phyloP scores from a whole-genome alignment of 2,113 vertebrate genomes.

The Acinonyx jubatus region DNA sequence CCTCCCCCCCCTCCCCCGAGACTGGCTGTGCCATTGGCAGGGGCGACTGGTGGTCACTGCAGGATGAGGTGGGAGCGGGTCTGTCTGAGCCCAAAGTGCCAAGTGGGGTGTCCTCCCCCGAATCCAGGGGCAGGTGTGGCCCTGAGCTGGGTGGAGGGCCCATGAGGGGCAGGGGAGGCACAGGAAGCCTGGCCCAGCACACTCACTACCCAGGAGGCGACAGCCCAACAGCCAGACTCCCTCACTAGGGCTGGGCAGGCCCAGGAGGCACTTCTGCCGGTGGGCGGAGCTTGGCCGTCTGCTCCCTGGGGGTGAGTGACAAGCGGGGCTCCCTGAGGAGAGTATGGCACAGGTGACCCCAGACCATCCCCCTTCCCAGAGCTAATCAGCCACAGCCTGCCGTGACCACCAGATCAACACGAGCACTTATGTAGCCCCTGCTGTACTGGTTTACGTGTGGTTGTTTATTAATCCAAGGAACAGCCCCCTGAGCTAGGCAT shows the following conservation, averaged over 20 bases:
- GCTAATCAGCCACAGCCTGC: background rate
- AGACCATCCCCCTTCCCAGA: background rate
- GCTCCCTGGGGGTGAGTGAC: background rate
- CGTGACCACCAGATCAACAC: accelerated
- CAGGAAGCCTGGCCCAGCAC: background rate
- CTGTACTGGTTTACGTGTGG: background rate
- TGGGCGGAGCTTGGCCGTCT: accelerated
- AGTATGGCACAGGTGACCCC: accelerated
- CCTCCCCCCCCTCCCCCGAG: too few species aligned
- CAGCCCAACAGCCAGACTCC: background rate
- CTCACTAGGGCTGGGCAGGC: background rate
- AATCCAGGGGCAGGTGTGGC: background rate
- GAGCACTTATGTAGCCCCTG: background rate
- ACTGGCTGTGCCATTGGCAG: background rate
- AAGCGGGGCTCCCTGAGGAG: background rate
- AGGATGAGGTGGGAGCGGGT: background rate
- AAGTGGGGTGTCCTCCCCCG: background rate
- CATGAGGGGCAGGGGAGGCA: too few species aligned
- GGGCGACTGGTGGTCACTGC: background rate
- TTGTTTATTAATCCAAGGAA: background rate
- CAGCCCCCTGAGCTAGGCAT: background rate
- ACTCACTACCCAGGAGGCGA: accelerated
- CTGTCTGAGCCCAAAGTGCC: background rate
- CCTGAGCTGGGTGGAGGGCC: background rate
- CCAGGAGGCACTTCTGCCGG: background rate